Base-by-base conservation (phyloP, 2,888 invertebrate genomes). In the Thecocarcelia acutangulata region DNA sequence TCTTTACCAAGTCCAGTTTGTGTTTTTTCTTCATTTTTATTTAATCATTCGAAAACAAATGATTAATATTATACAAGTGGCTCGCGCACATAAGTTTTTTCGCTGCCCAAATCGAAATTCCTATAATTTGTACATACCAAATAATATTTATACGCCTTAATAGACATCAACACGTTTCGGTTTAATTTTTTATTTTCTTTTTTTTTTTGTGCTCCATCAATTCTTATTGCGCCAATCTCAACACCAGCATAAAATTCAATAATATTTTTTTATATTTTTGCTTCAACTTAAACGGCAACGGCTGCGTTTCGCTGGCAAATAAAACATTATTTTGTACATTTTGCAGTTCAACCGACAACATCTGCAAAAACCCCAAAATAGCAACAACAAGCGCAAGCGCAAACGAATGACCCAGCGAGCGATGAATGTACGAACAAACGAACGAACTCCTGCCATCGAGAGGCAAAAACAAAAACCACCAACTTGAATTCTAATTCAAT, bases 111-210 rank as follows among this genome's bases (percentile, higher is more conserved):
- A 59, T 44, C 61, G n/a, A 78, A 73, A 75, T 79, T 74, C 76
- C 76, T 76, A 80, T 80, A 84, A 85, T 84, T 85, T 85, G 85
- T 84, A 74, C 72, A 59, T 66, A 66, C 70, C 74, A 83, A 84
- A 85, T 84, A 84, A 87, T 87, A 87, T 87, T 87, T 86, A 87
- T 87, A 86, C 87, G 86, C 86, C 87, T 86, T 87, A 87, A 87
- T 87, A 86, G 86, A 87, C 85, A 86, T 87, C 86, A 87, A 87
- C 87, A 86, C 87, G 86, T 87, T 85, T 84, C 79, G 48, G 54
- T 52, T 61, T 46, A 24, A 37, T 40, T 59, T 52, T 46, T 50
- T 24, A 42, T 52, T 54, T 19, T 50, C 13, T 48, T 42, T n/a
- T 50, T 17, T 12, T 50, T 48, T 69, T 46, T 28, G 21, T 64